A percentile compares a stretch with the other conserved stretches of the same genome.
phyloP scores from a whole-genome alignment of 2,888 invertebrate species.

The Zaprionus lineosus region DNA sequence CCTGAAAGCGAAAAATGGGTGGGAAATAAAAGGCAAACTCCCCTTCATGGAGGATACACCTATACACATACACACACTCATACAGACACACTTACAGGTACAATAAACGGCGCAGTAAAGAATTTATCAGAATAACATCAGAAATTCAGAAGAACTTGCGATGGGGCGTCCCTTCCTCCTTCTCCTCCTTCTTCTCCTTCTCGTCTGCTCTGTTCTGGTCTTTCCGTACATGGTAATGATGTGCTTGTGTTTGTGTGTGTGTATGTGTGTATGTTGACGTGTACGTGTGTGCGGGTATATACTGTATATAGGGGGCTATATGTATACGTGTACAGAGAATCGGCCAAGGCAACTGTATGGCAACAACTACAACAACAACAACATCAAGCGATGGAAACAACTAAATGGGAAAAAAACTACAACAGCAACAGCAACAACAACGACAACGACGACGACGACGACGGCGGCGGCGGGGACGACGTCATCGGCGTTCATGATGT shows the following conservation, averaged over 20 bases:
- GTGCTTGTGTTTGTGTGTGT: conserved; percentile 22
- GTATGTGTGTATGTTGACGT: too few relatives aligned
- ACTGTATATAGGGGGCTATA: conserved; percentile 12
- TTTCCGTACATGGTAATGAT: conserved; percentile 49
- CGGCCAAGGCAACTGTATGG: conserved; percentile 74
- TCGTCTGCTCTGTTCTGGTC: neutral
- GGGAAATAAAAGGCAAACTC: conserved; percentile 25
- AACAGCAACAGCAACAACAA: conserved; percentile 24
- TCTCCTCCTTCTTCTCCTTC: too few relatives aligned
- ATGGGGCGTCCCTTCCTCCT: conserved; percentile 12
- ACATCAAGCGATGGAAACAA: conserved; percentile 13
- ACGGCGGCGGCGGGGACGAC: conserved; percentile 42
- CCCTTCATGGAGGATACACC: conserved; percentile 25
- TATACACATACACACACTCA: conserved; percentile 19
- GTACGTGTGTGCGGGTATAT: too few relatives aligned
- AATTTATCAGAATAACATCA: conserved; percentile 81
- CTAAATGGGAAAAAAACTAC: conserved; percentile 24
- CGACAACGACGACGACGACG: conserved; percentile 49
- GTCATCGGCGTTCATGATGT: conserved; percentile 65
- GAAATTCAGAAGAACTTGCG: conserved; percentile 77
- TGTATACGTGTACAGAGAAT: conserved; percentile 40
- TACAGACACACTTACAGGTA: neutral
- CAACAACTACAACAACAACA: conserved; percentile 29
- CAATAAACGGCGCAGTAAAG: conserved; percentile 12
- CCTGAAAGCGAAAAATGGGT: conserved; percentile 33